phyloP scores from a whole-genome alignment of 2,888 invertebrate species.

The Xestobium rufovillosum region DNA sequence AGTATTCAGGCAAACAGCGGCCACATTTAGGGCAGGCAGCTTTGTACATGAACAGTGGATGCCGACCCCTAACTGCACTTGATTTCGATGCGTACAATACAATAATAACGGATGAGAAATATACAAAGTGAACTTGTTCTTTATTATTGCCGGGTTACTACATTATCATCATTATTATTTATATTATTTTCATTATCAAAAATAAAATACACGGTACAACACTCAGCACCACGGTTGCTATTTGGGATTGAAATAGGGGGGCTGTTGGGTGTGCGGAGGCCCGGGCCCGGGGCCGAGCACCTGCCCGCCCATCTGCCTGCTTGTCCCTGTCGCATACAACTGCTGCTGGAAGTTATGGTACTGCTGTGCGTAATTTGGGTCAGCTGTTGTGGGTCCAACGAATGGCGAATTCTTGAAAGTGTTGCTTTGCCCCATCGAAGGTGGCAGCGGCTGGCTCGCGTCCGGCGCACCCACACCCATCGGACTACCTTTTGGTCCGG shows the following conservation, averaged over 20 bases:
- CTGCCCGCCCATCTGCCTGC: conserved; percentile 50
- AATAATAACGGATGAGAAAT: conserved; percentile 31
- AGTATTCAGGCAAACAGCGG: conserved; percentile 37
- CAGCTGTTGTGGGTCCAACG: conserved; percentile 76
- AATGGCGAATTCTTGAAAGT: conserved; percentile 64
- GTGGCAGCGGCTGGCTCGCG: conserved; percentile 67
- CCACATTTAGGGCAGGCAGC: conserved; percentile 35
- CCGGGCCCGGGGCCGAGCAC: conserved; percentile 45
- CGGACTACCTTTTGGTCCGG: conserved; percentile 50
- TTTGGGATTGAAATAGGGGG: conserved; percentile 44
- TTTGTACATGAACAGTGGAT: conserved; percentile 39
- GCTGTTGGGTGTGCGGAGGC: conserved; percentile 44
- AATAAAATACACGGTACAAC: conserved; percentile 41
- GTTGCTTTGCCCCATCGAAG: conserved; percentile 66
- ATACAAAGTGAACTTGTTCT: conserved; percentile 38
- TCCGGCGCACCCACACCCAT: conserved; percentile 52
- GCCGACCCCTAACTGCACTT: conserved; percentile 43
- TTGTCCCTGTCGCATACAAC: conserved; percentile 79
- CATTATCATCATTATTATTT: too few species aligned
- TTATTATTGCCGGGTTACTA: conserved; percentile 42
- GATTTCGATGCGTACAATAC: conserved; percentile 39
- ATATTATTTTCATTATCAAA: too few species aligned
- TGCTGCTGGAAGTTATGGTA: conserved; percentile 95
- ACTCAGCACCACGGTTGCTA: conserved; percentile 41
- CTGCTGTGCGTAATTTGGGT: conserved; percentile 90